A percentile compares a stretch with the other conserved stretches of the same genome.
Conservation (phyloP, 1,140 invertebrate species). For the Leptestheria dahalacensis region DNA sequence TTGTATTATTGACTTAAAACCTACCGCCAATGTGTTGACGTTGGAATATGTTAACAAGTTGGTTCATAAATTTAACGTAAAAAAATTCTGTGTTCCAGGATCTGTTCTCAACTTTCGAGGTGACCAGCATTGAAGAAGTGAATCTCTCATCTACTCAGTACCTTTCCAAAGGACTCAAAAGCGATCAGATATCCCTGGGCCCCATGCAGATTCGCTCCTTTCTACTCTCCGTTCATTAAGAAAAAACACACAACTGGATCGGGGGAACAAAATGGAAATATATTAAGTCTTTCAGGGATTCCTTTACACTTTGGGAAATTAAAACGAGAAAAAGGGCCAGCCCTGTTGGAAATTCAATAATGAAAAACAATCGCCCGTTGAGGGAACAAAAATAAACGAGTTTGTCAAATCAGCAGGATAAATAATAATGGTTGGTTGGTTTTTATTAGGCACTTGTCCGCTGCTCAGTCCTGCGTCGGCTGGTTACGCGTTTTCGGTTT, state of each 20-base stretch:
- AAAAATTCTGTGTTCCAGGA: too few relatives aligned
- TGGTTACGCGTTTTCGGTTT: background rate
- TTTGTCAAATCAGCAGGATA: background rate
- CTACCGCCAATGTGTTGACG: too few relatives aligned
- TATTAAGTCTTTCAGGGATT: too few relatives aligned
- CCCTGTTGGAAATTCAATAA: too few relatives aligned
- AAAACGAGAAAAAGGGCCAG: too few relatives aligned
- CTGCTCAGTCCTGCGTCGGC: background rate
- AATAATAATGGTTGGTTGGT: background rate
- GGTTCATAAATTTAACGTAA: too few relatives aligned
- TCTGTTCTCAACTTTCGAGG: constrained; percentile 40
- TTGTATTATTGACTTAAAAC: background rate
- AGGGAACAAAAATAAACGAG: too few relatives aligned
- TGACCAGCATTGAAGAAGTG: constrained; percentile 42
- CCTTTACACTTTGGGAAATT: too few relatives aligned
- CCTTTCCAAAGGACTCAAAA: background rate
- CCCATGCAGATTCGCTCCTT: constrained; percentile 48
- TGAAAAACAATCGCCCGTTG: too few relatives aligned
- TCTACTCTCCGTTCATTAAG: constrained; percentile 22
- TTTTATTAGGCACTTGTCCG: background rate
- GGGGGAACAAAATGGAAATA: too few relatives aligned
- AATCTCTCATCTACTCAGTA: constrained; percentile 32
- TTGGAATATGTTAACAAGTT: too few relatives aligned
- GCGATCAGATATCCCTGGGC: constrained; percentile 28
- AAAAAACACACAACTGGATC: background rate